Base-by-base conservation (phyloP, 2,113 vertebrate species). In the Entelurus aequoreus region DNA sequence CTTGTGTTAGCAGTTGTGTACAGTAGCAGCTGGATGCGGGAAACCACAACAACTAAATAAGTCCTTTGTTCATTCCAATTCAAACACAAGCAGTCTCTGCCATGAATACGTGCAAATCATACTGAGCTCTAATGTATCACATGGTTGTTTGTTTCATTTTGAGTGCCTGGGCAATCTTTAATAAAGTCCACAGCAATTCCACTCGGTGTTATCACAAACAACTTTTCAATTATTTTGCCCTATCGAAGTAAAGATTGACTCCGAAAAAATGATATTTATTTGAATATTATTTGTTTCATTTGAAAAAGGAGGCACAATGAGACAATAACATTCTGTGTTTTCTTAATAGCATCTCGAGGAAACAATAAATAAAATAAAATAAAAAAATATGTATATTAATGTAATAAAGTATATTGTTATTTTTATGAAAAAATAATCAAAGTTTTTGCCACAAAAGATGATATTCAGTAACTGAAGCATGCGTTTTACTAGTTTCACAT, bases 161-260 rank as follows among this genome's bases (percentile, higher is more conserved):
- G 28, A 48, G 16, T 50, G 46, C 9, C 59, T 47, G 11, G 71
- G 40, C 56, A 69, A 74, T 60, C 48, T 11, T 54, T 21, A 65
- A 48, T 53, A 72, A 61, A 42, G 60, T 21, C 58, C 46, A 60
- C 1, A 5, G 11, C 4, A 19, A 62, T 80, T 66, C 56, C 44
- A 50, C 37, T 52, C 51, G 50, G 28, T 66, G 48, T 63, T 36
- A 62, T 75, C 50, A 72, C n/a, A 64, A 65, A 59, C 59, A 69
- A 28, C 42, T 53, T 58, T 75, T 56, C 46, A 74, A 50, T 76
- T 60, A 66, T 53, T 53, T 68, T 8, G 10, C 15, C 57, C 8
- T 60, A 21, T 53, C 28, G 21, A 7, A 42, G 48, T 54, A 44
- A 47, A 69, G 59, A 65, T 80, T 48, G 6, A 61, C 67, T 71